phyloP scores from a whole-genome alignment of 1,140 invertebrate species.

The Drosophila orosa region DNA sequence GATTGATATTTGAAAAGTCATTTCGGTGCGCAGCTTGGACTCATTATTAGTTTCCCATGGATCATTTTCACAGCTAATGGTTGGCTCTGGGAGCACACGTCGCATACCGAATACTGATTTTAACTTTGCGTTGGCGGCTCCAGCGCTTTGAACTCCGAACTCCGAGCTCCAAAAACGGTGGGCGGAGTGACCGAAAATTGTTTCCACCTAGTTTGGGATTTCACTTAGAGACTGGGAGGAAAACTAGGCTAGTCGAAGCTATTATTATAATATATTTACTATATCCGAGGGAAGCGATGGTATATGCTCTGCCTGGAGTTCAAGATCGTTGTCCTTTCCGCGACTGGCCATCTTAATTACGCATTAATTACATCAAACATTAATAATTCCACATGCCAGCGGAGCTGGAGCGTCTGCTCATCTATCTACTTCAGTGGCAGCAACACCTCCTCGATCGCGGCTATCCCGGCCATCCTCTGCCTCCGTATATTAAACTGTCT shows the following conservation, averaged over 20 bases:
- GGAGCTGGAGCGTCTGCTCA: slow-evolving; percentile 45
- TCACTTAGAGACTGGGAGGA: background rate
- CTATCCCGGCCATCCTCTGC: slow-evolving; percentile 22
- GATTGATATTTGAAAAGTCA: slow-evolving; percentile 81
- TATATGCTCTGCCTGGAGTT: background rate
- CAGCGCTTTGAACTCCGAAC: slow-evolving; percentile 61
- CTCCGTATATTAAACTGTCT: slow-evolving; percentile 55
- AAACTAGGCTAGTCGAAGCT: slow-evolving; percentile 36
- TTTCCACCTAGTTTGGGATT: slow-evolving; percentile 25
- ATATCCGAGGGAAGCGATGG: background rate
- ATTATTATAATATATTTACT: slow-evolving; percentile 1
- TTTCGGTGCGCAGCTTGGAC: slow-evolving; percentile 51
- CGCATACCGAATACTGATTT: slow-evolving; percentile 18
- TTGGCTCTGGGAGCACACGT: slow-evolving; percentile 33
- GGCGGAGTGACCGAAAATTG: slow-evolving; percentile 50
- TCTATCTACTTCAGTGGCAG: slow-evolving; percentile 74
- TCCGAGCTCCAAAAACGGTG: slow-evolving; percentile 27
- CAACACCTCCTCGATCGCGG: slow-evolving; percentile 66
- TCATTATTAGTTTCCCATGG: slow-evolving; percentile 77
- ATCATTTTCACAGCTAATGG: slow-evolving; percentile 70
- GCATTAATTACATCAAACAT: slow-evolving; percentile 81
- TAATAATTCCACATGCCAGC: slow-evolving; percentile 67
- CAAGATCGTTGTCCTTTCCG: slow-evolving; percentile 30
- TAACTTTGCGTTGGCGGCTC: slow-evolving; percentile 74
- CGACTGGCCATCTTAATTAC: slow-evolving; percentile 74